Conservation (phyloP, 2,113 vertebrate genomes). For the Scomber scombrus region DNA sequence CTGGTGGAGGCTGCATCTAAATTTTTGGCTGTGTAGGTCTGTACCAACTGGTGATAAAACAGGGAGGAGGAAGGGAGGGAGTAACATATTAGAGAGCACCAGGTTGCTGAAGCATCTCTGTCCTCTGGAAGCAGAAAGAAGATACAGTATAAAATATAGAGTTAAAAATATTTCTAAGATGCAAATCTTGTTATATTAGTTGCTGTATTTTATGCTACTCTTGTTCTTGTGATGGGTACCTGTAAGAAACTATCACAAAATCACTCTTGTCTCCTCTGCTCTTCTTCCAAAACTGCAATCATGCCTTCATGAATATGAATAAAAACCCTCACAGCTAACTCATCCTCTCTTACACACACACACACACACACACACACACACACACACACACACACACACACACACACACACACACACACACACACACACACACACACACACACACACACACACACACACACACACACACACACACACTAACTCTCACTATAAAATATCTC, state of each 20-base stretch:
- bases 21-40: constrained; percentile 22
- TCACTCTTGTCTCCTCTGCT: constrained; percentile 7
- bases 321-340: constrained; percentile 14
- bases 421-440: neutral
- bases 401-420: constrained; percentile 26
- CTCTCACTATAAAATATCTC: constrained; percentile 1
- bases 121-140: constrained; percentile 19
- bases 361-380: constrained; percentile 24
- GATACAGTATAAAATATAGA: neutral
- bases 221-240: neutral
- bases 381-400: constrained; percentile 22
- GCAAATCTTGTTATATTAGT: constrained; percentile 13
- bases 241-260: constrained; percentile 12
- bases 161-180: neutral
- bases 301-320: constrained; percentile 63
- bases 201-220: neutral
- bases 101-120: constrained; percentile 43
- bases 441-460: no score
- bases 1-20: neutral
- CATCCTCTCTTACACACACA: constrained; percentile 12
- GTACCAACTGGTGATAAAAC: constrained; percentile 31
- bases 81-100: neutral
- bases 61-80: constrained; percentile 20
- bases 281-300: constrained; percentile 37
- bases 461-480: neutral